Percentiles rank a stretch among this genome's conserved stretches.
Evolutionary conservation across 2,888 invertebrate species (phyloP).

Genomic region (Caenorhabditis panamensis): DNA sequence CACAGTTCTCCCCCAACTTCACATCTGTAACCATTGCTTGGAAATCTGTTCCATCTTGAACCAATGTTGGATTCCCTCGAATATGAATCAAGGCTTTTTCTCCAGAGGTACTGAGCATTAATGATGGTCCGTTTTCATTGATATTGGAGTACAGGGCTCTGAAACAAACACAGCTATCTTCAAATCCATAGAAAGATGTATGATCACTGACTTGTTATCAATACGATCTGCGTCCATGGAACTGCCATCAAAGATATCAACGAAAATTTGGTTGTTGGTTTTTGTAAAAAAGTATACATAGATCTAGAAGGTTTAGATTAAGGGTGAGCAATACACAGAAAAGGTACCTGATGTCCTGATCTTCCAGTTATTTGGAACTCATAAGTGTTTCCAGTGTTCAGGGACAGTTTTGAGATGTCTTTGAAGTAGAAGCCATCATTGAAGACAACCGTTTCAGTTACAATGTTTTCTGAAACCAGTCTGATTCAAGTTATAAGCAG

Average conservation of each 20-base stretch:
- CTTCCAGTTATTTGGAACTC: constrained; percentile 26
- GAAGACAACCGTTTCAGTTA: constrained; percentile 6
- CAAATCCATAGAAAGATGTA: no score
- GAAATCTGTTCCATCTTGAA: constrained; percentile 25
- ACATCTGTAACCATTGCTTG: constrained; percentile 52
- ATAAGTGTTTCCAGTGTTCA: constrained; percentile 14
- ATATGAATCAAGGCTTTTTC: constrained; percentile 35
- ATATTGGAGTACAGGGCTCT: constrained; percentile 48
- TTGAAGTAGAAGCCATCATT: constrained; percentile 18
- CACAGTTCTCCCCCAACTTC: constrained; percentile 12
- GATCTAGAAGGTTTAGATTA: constrained; percentile 30
- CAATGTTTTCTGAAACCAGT: constrained; percentile 10
- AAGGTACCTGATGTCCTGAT: constrained; percentile 16
- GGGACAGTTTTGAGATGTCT: constrained; percentile 27
- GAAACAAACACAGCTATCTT: constrained; percentile 3
- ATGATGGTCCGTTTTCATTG: constrained; percentile 19
- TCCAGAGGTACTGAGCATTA: constrained; percentile 5
- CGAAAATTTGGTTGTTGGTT: constrained; percentile 41
- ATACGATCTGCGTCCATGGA: constrained; percentile 24
- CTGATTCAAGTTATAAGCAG: background rate
- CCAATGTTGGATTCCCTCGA: constrained; percentile 33
- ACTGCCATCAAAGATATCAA: constrained; percentile 46
- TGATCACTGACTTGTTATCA: constrained; percentile 56
- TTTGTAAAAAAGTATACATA: constrained; percentile 39
- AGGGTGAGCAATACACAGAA: background rate